Conservation (phyloP, 2,113 vertebrate species). For the Illadopsis cleaveri region DNA sequence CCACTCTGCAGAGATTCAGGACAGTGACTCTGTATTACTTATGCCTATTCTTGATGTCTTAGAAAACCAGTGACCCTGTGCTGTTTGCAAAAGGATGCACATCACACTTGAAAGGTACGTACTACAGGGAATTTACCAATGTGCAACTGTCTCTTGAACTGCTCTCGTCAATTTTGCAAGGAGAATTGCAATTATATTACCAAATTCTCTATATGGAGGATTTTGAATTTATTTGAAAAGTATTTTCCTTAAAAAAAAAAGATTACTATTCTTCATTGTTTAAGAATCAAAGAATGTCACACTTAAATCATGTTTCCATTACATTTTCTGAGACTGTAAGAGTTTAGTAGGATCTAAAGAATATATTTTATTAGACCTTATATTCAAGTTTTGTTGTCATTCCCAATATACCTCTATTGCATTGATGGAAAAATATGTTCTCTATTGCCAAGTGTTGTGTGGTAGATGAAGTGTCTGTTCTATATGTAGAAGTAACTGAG, state of each 20-base stretch:
- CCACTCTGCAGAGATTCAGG: neutral
- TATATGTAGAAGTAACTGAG: neutral
- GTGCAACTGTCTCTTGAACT: neutral
- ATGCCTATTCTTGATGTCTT: neutral
- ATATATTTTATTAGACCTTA: neutral
- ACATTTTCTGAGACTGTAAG: neutral
- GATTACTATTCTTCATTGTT: neutral
- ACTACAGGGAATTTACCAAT: neutral
- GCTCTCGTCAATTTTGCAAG: neutral
- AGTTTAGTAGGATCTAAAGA: neutral
- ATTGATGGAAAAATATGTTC: neutral
- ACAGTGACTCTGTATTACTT: neutral
- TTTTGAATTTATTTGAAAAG: neutral
- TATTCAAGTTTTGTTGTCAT: constrained; percentile 5
- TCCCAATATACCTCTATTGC: neutral
- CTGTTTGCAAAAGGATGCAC: neutral
- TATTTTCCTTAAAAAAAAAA: neutral
- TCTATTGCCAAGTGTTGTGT: neutral
- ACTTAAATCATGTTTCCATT: constrained; percentile 5
- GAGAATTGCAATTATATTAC: neutral
- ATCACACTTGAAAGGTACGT: neutral
- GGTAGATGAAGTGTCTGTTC: neutral
- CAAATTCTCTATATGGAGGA: neutral
- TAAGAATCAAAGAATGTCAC: neutral
- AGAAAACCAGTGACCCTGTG: neutral